Base-by-base conservation (phyloP, 2,797 vertebrate genomes). In the Benthosema pterotum region DNA sequence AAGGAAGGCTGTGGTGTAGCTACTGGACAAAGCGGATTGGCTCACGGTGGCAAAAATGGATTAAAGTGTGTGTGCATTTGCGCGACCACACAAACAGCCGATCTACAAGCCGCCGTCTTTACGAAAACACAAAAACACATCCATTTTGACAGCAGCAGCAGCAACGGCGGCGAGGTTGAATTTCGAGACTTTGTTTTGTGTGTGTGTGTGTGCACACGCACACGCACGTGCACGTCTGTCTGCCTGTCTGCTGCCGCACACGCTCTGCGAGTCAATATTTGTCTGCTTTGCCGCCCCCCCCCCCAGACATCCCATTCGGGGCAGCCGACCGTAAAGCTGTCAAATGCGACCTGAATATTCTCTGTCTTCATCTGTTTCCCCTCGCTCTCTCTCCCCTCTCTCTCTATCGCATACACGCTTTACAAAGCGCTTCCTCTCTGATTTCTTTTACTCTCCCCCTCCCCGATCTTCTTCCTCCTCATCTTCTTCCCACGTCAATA, bases 291-390 rank as follows among this genome's bases (percentile, higher is more conserved):
- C 84, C 82, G 77, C 87, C 83, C 87, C 84, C 83, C 87, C 84
- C 90, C 85, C 75, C 17, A 83, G 90, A 93, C 88, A 80, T 89
- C 91, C 79, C 79, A 83, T 84, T 79, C 84, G 77, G 82, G 51
- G 85, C 88, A 88, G 77, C 86, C 86, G 89, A 91, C 87, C 85
- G 85, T 91, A 88, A 90, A 90, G 86, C 88, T 92, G 90, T 92
- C 87, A 89, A 83, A 88, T 84, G 84, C 82, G 88, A 88, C 90
- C 89, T 86, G 90, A 89, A 92, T 91, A 88, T 91, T 90, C 86
- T 88, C 83, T 84, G 83, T 88, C 88, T 90, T 85, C 82, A 87
- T 91, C 86, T 82, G 71, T 79, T 84, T 83, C 79, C 79, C 67
- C 83, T 69, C 69, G 64, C 60, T 71, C 66, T 72, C 70, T 72